Conservation (phyloP, 2,113 vertebrate species). For the Heterocephalus glaber region DNA sequence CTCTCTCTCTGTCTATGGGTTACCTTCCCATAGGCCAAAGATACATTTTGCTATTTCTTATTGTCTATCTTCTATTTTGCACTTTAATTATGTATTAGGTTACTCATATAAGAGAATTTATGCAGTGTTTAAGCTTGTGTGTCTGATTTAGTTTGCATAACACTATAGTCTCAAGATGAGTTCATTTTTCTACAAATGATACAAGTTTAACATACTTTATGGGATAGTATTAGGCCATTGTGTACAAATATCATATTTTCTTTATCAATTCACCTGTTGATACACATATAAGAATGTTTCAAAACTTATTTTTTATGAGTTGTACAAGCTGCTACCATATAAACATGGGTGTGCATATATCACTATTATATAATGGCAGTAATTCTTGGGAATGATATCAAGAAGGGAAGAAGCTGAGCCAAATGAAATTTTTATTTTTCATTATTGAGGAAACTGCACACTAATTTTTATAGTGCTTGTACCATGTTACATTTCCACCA, state of each 20-base stretch:
- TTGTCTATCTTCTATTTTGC: background rate
- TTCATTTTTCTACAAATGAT: background rate
- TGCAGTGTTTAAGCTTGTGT: background rate
- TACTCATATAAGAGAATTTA: background rate
- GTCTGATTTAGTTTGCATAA: background rate
- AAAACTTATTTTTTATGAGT: background rate
- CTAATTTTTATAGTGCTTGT: background rate
- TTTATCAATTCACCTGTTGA: background rate
- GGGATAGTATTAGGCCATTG: background rate
- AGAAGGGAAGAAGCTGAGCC: background rate
- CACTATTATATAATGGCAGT: background rate
- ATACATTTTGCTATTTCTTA: background rate
- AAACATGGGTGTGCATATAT: background rate
- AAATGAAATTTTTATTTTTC: background rate
- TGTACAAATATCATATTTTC: background rate
- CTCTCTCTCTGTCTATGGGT: background rate
- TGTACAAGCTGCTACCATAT: background rate
- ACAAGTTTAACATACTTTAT: background rate
- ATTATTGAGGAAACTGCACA: background rate
- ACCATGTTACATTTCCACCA: background rate
- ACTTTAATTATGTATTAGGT: background rate
- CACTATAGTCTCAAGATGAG: background rate
- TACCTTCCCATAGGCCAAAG: background rate
- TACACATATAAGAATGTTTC: background rate
- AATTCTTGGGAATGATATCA: background rate